A percentile compares a stretch with the other conserved stretches of the same genome.
Conservation (phyloP, 2,113 vertebrate genomes). For the Mesitornis unicolor region DNA sequence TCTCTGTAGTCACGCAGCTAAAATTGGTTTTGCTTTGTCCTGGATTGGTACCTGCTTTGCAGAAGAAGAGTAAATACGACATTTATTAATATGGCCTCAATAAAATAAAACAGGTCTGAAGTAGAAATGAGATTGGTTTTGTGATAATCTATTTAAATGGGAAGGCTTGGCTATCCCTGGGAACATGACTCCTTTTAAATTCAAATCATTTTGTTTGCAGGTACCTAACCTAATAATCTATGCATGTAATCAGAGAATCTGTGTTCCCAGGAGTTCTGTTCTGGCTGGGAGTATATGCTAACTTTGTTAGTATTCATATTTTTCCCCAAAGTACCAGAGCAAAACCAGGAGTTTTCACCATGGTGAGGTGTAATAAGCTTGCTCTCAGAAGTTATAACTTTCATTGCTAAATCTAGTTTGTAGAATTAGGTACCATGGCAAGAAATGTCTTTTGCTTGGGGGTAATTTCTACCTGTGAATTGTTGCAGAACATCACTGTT, state of each 20-base stretch:
- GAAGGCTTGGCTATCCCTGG: background rate
- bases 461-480: background rate
- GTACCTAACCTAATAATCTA: background rate
- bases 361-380: background rate
- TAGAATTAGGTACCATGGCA: background rate
- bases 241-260: background rate
- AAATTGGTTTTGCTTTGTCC: background rate
- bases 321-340: background rate
- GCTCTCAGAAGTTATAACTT: background rate
- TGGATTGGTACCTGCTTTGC: background rate
- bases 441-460: rapidly evolving
- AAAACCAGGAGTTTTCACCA: background rate
- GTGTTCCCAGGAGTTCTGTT: background rate
- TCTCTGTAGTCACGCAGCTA: background rate
- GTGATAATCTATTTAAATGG: background rate
- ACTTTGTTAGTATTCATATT: background rate
- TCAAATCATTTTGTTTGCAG: background rate
- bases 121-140: background rate
- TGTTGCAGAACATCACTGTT: rapidly evolving
- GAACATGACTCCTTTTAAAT: background rate
- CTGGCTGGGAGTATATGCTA: background rate
- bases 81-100: background rate
- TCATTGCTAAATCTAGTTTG: background rate
- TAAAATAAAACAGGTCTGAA: background rate
- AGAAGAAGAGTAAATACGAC: background rate